These are phyloP conservation scores for Sebastes cheni DNA, from an alignment of 2,797 vertebrate genomes.

Conservation along the genomic window DNA sequence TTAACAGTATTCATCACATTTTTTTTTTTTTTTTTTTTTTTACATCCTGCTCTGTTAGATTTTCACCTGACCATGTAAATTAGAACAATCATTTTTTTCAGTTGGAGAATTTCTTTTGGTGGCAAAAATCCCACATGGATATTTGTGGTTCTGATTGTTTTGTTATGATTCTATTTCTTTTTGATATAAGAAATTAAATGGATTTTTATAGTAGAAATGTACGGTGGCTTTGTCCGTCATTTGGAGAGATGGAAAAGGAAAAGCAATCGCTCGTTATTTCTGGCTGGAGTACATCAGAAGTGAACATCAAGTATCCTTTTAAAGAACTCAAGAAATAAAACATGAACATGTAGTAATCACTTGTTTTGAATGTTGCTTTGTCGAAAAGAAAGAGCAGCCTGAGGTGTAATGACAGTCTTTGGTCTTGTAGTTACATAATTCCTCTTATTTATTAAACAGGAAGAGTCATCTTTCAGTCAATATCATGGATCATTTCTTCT, in stretches of 20 bases:
- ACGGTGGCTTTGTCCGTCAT: slow-evolving; percentile 81
- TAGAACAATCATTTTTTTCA: slow-evolving; percentile 72
- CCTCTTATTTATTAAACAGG: slow-evolving; percentile 71
- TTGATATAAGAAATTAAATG: slow-evolving; percentile 86
- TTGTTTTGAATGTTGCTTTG: slow-evolving; percentile 63
- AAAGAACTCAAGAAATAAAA: slow-evolving; percentile 89
- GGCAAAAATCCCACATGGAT: slow-evolving; percentile 77
- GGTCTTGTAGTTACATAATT: slow-evolving; percentile 46
- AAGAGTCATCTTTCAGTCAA: slow-evolving; percentile 67
- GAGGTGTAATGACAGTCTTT: slow-evolving; percentile 35
- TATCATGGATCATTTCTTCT: slow-evolving; percentile 41
- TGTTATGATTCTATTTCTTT: slow-evolving; percentile 79
- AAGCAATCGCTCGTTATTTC: slow-evolving; percentile 72
- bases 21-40: not conserved
- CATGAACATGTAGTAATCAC: slow-evolving; percentile 55
- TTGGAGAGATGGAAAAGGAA: slow-evolving; percentile 72
- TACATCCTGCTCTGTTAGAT: slow-evolving; percentile 54
- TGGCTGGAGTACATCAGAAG: slow-evolving; percentile 83
- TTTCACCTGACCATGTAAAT: slow-evolving; percentile 67
- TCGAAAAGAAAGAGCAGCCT: not conserved
- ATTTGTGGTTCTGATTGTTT: slow-evolving; percentile 82
- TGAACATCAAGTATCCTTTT: slow-evolving; percentile 76
- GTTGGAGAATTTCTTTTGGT: slow-evolving; percentile 74
- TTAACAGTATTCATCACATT: slow-evolving; percentile 74
- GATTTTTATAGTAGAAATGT: slow-evolving; percentile 91